Conservation (phyloP, 1,140 invertebrate genomes). For the Pogonus chalceus region DNA sequence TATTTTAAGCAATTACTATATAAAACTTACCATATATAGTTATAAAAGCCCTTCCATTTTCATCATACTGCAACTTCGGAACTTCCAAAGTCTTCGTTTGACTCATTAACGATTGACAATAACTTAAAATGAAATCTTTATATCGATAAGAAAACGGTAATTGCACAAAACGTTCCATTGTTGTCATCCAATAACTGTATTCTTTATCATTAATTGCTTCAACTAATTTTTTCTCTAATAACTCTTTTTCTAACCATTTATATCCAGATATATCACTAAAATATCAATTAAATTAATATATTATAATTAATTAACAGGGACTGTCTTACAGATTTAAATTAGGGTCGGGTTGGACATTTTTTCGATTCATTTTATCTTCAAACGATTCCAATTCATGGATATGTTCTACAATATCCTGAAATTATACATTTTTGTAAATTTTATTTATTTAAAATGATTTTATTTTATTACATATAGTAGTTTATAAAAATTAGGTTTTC, state of each 20-base stretch:
- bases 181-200: conserved; percentile 62
- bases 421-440: conserved; percentile 11
- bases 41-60: conserved; percentile 54
- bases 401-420: conserved; percentile 49
- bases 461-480: conserved; percentile 57
- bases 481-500: conserved; percentile 71
- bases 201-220: conserved; percentile 62
- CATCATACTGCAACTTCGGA: conserved; percentile 54
- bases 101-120: conserved; percentile 44
- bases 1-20: conserved; percentile 6
- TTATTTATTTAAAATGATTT: neutral
- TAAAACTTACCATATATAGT: conserved; percentile 49
- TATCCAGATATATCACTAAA: conserved; percentile 44
- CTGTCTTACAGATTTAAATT: conserved; percentile 47
- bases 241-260: conserved; percentile 57
- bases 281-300: conserved; percentile 17
- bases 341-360: conserved; percentile 46
- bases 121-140: conserved; percentile 64
- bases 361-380: conserved; percentile 55
- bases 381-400: conserved; percentile 55
- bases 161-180: conserved; percentile 57
- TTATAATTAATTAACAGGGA: conserved; percentile 9
- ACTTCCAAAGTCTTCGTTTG: conserved; percentile 44
- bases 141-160: conserved; percentile 59
- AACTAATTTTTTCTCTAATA: conserved; percentile 55